These are phyloP conservation scores for Myrmophylax atrothorax DNA, from an alignment of 2,113 vertebrate genomes.

Conservation along the genomic window DNA sequence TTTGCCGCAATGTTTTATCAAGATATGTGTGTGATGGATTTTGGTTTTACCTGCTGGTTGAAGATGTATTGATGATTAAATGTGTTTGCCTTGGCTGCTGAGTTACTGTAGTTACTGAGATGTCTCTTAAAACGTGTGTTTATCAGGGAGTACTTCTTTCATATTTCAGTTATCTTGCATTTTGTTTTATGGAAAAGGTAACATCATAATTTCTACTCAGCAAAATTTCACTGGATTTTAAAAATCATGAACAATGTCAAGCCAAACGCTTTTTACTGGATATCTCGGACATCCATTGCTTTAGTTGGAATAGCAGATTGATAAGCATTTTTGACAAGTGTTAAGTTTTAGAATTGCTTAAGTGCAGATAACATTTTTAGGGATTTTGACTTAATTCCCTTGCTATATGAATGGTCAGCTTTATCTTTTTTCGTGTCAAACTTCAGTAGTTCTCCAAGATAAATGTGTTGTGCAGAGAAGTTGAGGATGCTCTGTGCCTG, in stretches of 20 bases:
- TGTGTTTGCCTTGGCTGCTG: neutral
- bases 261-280: fast-evolving
- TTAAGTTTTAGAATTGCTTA: neutral
- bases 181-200: neutral
- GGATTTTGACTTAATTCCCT: neutral
- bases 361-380: neutral
- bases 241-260: neutral
- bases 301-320: neutral
- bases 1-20: neutral
- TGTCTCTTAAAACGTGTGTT: neutral
- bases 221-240: neutral
- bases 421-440: neutral
- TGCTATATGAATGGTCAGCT: neutral
- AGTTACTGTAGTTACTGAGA: neutral
- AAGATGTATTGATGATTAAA: neutral
- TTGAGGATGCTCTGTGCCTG: neutral
- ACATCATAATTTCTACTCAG: neutral
- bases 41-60: neutral
- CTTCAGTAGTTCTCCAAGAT: neutral
- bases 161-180: neutral
- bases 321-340: neutral
- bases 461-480: neutral
- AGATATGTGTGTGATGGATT: neutral
- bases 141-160: neutral
- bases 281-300: neutral